Evolutionary conservation across 2,113 vertebrate species (phyloP).

Genomic region (Mirounga angustirostris): DNA sequence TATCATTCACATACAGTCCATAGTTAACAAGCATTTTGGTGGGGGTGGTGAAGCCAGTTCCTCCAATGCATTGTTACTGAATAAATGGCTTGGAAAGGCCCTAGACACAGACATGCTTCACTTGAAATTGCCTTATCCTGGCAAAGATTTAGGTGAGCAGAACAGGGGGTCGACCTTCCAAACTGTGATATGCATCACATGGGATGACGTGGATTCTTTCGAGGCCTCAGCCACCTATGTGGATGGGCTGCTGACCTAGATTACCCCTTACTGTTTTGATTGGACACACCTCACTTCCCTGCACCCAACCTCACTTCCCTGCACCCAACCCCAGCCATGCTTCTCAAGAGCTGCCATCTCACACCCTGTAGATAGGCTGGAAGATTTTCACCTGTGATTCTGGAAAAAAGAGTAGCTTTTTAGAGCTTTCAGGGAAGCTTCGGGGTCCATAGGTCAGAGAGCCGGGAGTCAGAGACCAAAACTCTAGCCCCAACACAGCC

Average conservation of each 20-base stretch:
- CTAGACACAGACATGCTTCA: background rate
- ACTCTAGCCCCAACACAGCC: background rate
- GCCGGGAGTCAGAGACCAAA: background rate
- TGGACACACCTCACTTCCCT: conserved; percentile 38
- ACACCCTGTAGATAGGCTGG: background rate
- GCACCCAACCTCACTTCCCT: conserved; percentile 29
- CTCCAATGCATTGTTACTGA: conserved; percentile 62
- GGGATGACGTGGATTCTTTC: conserved; percentile 55
- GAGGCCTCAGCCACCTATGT: conserved; percentile 41
- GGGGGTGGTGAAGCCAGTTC: conserved; percentile 20
- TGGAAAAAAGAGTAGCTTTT: conserved; percentile 1
- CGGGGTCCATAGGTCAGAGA: background rate
- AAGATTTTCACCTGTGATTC: background rate
- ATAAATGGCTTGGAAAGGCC: conserved; percentile 76
- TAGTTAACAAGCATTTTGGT: conserved; percentile 68
- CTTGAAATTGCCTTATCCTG: conserved; percentile 76
- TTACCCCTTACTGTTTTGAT: background rate
- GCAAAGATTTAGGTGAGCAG: conserved; percentile 63
- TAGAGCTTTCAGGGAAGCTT: background rate
- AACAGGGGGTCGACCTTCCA: conserved; percentile 34
- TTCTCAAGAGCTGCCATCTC: background rate
- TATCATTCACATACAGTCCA: background rate
- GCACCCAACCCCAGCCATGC: background rate
- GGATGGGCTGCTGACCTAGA: conserved; percentile 37
- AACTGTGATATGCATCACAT: conserved; percentile 60